These are phyloP conservation scores for Saxidomus purpurata DNA, from an alignment of 1,140 invertebrate species.

Conservation along the genomic window DNA sequence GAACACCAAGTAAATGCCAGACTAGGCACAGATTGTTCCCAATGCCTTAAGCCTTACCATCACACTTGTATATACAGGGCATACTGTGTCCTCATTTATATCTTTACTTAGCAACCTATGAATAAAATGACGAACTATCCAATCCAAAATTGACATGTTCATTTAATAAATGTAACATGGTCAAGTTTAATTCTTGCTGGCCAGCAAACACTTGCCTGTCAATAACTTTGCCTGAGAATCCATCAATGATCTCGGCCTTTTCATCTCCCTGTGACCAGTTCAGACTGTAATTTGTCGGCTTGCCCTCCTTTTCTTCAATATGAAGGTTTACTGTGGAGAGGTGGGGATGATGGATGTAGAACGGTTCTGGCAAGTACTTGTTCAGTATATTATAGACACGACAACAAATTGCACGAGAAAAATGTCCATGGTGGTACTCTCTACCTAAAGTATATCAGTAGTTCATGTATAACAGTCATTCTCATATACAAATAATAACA, in stretches of 20 bases:
- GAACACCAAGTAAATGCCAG: no score
- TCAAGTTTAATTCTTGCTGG: no score
- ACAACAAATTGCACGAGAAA: conserved; percentile 86
- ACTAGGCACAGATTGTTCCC: no score
- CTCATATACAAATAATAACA: no score
- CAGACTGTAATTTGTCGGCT: conserved; percentile 65
- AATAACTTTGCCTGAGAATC: conserved; percentile 71
- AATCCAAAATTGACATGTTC: no score
- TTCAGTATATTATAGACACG: conserved; percentile 79
- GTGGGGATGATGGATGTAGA: conserved; percentile 74
- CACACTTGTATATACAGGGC: no score
- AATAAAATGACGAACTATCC: no score
- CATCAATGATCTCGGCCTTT: conserved; percentile 75
- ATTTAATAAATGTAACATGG: no score
- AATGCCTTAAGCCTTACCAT: no score
- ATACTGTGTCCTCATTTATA: no score
- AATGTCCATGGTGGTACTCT: conserved; percentile 85
- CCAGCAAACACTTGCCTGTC: conserved; percentile 74
- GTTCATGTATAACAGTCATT: no score
- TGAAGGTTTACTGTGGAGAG: conserved; percentile 64
- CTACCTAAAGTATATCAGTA: conserved; percentile 74
- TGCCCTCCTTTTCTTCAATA: conserved; percentile 52
- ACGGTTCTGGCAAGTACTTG: conserved; percentile 70
- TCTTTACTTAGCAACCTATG: no score
- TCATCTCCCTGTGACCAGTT: conserved; percentile 78